Percentiles rank a stretch among this genome's conserved stretches.
These are phyloP conservation scores for Drosophila pallidifrons DNA, from an alignment of 1,140 invertebrate species.

Conservation along the genomic window DNA sequence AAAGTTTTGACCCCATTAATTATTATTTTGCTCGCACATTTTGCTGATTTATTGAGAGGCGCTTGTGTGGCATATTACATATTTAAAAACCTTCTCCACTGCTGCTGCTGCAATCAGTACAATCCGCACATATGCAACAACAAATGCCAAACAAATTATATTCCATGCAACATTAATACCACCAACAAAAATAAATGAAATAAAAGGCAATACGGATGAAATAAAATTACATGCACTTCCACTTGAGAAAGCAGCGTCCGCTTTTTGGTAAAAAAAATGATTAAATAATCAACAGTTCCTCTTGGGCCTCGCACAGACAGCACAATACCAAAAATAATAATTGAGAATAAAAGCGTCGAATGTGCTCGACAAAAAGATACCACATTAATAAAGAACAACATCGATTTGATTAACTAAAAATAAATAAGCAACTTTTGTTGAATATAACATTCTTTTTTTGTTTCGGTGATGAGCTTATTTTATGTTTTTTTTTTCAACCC, in stretches of 20 bases:
- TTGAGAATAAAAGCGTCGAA: background rate
- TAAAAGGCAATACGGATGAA: constrained; percentile 69
- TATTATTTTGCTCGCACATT: constrained; percentile 79
- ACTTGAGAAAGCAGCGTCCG: constrained; percentile 69
- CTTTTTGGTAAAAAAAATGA: constrained; percentile 54
- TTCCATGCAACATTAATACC: constrained; percentile 7
- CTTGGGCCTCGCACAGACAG: background rate
- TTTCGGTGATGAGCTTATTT: no score
- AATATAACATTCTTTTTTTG: no score
- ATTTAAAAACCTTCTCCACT: background rate
- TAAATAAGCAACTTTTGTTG: no score
- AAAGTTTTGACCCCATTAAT: constrained; percentile 52
- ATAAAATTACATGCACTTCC: constrained; percentile 78
- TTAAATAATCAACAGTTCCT: constrained; percentile 77
- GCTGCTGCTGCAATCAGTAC: constrained; percentile 53
- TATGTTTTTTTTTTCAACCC: no score
- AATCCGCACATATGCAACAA: constrained; percentile 25
- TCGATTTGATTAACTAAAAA: no score
- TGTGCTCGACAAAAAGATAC: constrained; percentile 3
- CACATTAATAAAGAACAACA: background rate
- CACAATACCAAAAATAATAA: constrained; percentile 13
- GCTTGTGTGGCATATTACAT: constrained; percentile 22
- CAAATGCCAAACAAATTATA: constrained; percentile 52
- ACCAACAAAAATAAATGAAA: constrained; percentile 37
- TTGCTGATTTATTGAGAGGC: constrained; percentile 74